Percentiles rank a stretch among this genome's conserved stretches.
Conservation (phyloP, 2,888 invertebrate genomes). For the Rapana venosa region DNA sequence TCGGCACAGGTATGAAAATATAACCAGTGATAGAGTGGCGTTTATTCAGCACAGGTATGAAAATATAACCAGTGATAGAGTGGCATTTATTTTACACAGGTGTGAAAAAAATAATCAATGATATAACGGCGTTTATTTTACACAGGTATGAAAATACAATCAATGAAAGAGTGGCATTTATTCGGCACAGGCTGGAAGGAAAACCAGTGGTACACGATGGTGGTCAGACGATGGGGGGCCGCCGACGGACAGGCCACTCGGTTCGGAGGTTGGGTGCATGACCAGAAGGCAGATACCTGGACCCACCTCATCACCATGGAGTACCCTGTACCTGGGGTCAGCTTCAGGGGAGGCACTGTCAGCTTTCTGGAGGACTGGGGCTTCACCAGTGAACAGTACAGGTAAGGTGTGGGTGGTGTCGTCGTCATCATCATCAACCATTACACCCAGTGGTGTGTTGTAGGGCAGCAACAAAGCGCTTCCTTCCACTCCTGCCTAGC, state of each 20-base stretch:
- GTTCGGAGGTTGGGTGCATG: constrained; percentile 63
- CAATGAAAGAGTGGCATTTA: not conserved
- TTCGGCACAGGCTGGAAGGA: constrained; percentile 56
- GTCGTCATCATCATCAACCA: too few relatives aligned
- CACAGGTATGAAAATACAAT: too few relatives aligned
- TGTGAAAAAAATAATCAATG: too few relatives aligned
- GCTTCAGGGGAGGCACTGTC: constrained; percentile 53
- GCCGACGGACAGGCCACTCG: constrained; percentile 50
- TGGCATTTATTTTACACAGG: too few relatives aligned
- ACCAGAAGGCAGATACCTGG: constrained; percentile 56
- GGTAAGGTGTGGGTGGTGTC: constrained; percentile 48
- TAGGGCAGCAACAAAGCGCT: too few relatives aligned
- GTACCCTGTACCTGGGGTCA: constrained; percentile 56
- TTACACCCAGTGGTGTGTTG: too few relatives aligned
- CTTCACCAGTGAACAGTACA: constrained; percentile 55
- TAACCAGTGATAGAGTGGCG: constrained; percentile 56
- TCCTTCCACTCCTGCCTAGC: too few relatives aligned
- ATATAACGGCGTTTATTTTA: too few relatives aligned
- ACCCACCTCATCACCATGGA: constrained; percentile 59
- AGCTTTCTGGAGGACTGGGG: constrained; percentile 65
- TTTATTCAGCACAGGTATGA: constrained; percentile 50
- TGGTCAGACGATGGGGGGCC: constrained; percentile 58
- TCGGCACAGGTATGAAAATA: constrained; percentile 56
- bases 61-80: constrained; percentile 62
- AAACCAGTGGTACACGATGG: constrained; percentile 61